Base-by-base conservation (phyloP, 2,888 invertebrate genomes). In the Apotomis capreana region DNA sequence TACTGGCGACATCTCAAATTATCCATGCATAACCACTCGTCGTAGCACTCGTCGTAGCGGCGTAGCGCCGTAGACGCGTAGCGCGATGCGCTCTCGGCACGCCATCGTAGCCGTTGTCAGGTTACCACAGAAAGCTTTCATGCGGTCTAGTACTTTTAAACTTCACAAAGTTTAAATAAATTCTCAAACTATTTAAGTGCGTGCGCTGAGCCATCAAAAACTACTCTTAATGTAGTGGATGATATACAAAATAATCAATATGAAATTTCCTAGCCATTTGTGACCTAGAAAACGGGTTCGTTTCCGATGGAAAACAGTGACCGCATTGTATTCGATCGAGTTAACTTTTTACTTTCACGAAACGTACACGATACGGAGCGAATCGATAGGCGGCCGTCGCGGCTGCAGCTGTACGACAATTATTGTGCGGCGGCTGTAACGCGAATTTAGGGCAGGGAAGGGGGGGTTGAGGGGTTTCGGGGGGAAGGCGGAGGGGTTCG, bases 281-380 rank as follows among this genome's bases (percentile, higher is more conserved):
- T 87, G 91, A 88, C 88, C 90, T 87, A 90, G 87, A 89, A 88
- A 87, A 83, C 79, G 78, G 75, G 77, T 85, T 87, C 87, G 89
- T 87, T 87, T 85, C 84, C 80, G 78, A 80, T 82, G 81, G 82
- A 78, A 81, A 85, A 84, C 80, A 85, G 84, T 85, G 89, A 87
- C 90, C 89, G 90, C 89, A 90, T 86, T 87, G 87, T 82, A 89
- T 89, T 89, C 87, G 88, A 89, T 89, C 87, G 90, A 87, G 89
- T 89, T 88, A 89, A 90, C 84, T 90, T 91, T 91, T 91, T 87
- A 89, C 87, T 90, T 89, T 89, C 87, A 89, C 88, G 87, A 84
- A 85, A 87, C 82, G 87, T 86, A 83, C 83, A 84, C 82, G 85
- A 78, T 75, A 76, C 76, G 78, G 78, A 74, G 78, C 60, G 88